These are phyloP conservation scores for Micrasema minimum DNA, from an alignment of 1,140 invertebrate genomes.

Conservation along the genomic window DNA sequence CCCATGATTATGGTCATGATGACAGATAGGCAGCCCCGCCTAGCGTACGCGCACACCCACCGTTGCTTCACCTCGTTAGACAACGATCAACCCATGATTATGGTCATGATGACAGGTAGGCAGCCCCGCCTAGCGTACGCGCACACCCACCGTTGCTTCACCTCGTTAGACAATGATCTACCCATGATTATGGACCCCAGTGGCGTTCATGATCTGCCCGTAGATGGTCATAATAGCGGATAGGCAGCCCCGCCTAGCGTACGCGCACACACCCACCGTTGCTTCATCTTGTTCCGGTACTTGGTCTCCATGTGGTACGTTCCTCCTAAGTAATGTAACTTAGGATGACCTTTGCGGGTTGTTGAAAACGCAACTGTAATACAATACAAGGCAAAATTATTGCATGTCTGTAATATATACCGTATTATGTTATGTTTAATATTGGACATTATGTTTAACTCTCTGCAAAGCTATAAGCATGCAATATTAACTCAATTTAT, in stretches of 20 bases:
- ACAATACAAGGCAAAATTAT: too few species aligned
- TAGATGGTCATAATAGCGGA: neutral
- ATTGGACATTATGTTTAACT: too few species aligned
- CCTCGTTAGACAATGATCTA: neutral
- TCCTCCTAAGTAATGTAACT: neutral
- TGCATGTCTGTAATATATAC: too few species aligned
- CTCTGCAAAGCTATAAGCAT: too few species aligned
- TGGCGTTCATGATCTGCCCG: constrained; percentile 7
- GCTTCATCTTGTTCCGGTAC: constrained; percentile 2
- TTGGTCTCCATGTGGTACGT: constrained; percentile 13
- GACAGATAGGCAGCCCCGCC: constrained; percentile 1
- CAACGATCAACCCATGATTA: too few species aligned
- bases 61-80: neutral
- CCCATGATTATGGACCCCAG: neutral
- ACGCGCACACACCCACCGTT: constrained; percentile 13
- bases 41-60: constrained; percentile 2
- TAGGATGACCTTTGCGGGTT: neutral
- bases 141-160: constrained; percentile 16
- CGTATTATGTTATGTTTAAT: too few species aligned
- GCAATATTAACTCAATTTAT: too few species aligned
- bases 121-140: neutral
- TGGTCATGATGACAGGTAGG: neutral
- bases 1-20: neutral
- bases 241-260: constrained; percentile 4
- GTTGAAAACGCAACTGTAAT: neutral